These are phyloP conservation scores for Drosophila pseudotakahashii DNA, from an alignment of 2,888 invertebrate species.

Conservation along the genomic window DNA sequence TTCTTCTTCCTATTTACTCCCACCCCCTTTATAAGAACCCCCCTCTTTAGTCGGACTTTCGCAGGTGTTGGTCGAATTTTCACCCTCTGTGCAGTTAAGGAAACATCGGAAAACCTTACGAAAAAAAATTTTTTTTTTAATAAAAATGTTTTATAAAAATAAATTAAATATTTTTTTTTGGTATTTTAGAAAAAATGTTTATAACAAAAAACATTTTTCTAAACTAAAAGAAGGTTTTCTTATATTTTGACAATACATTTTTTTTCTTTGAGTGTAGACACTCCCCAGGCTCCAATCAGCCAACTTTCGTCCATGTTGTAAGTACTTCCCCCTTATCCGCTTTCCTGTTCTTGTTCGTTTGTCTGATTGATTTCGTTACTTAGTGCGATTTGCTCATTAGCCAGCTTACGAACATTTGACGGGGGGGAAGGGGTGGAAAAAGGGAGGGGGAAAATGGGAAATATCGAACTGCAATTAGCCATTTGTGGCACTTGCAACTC, in stretches of 20 bases:
- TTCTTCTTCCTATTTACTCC: neutral
- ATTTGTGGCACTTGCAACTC: slow-evolving; percentile 36
- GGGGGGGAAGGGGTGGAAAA: neutral
- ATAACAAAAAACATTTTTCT: no score
- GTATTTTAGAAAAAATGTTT: no score
- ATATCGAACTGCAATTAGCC: slow-evolving; percentile 42
- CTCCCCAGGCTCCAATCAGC: neutral
- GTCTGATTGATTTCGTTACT: slow-evolving; percentile 38
- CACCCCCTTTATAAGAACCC: neutral
- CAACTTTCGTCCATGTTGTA: neutral
- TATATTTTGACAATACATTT: neutral
- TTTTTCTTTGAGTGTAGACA: neutral
- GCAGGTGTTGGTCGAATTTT: slow-evolving; percentile 21
- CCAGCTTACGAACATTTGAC: slow-evolving; percentile 12
- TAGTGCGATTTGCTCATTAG: slow-evolving; percentile 37
- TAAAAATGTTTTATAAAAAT: no score
- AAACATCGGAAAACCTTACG: neutral
- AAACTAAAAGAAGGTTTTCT: no score
- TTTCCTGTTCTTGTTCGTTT: slow-evolving; percentile 2
- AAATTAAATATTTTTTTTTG: no score
- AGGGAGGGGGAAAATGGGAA: neutral
- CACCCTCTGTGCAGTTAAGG: neutral
- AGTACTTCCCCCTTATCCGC: neutral
- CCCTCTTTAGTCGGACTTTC: neutral
- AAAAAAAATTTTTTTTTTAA: no score